These are phyloP conservation scores for Copsychus sechellarum DNA, from an alignment of 2,113 vertebrate species.

Conservation along the genomic window DNA sequence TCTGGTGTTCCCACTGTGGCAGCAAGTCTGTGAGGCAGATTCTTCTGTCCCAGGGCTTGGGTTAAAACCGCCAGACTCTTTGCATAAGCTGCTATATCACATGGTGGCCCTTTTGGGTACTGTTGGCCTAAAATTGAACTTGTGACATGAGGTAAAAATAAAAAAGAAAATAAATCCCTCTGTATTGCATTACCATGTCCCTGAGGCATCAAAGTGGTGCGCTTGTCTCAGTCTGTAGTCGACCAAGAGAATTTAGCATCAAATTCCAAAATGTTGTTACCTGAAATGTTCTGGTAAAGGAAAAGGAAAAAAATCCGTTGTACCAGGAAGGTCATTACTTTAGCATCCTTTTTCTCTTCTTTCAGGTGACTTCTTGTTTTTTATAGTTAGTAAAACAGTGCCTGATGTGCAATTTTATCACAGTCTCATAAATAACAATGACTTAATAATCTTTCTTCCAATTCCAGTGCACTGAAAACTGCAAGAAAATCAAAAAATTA, in stretches of 20 bases:
- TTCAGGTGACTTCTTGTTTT: neutral
- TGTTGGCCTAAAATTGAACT: conserved; percentile 61
- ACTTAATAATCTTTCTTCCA: neutral
- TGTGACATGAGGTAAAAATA: conserved; percentile 59
- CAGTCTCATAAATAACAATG: neutral
- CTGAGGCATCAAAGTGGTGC: neutral
- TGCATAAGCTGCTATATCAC: neutral
- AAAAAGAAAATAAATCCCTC: conserved; percentile 50
- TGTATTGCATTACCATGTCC: conserved; percentile 37
- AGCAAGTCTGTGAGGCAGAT: neutral
- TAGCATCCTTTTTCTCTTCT: neutral
- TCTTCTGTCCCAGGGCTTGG: neutral
- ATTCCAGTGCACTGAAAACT: neutral
- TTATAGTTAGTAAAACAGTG: neutral
- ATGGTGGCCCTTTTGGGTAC: conserved; percentile 14
- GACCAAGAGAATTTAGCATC: neutral
- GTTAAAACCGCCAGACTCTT: neutral
- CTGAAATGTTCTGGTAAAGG: conserved; percentile 11
- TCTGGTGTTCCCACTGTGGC: accelerated
- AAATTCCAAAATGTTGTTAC: conserved; percentile 31
- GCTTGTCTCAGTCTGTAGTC: neutral
- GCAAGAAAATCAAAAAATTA: neutral
- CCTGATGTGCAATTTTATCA: neutral
- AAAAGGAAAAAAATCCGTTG: neutral
- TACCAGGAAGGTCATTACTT: neutral